These are phyloP conservation scores for Oscheius onirici DNA, from an alignment of 2,888 invertebrate species.

Conservation along the genomic window DNA sequence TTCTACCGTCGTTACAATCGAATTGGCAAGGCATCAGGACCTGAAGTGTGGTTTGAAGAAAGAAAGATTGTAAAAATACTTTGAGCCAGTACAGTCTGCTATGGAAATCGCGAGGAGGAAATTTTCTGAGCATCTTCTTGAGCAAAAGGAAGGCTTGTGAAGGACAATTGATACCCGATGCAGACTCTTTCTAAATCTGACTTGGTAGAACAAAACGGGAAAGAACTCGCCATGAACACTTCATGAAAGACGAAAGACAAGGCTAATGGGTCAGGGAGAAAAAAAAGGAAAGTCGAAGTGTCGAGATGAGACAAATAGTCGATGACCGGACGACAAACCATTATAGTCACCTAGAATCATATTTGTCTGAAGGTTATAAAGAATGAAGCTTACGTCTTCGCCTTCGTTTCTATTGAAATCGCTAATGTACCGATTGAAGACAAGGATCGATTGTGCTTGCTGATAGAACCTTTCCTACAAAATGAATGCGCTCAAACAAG, in stretches of 20 bases:
- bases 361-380: not conserved
- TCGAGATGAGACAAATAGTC: not conserved
- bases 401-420: not conserved
- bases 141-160: not conserved
- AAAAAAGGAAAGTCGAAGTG: not conserved
- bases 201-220: not conserved
- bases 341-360: not conserved
- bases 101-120: not conserved
- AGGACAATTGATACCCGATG: not conserved
- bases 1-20: not conserved
- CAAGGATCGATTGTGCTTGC: not conserved
- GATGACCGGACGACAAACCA: not conserved
- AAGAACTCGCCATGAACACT: not conserved
- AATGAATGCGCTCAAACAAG: no score
- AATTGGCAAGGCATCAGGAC: no score
- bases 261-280: not conserved
- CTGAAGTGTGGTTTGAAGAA: not conserved
- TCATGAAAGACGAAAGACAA: conserved; percentile 13
- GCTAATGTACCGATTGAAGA: not conserved
- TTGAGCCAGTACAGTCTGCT: conserved; percentile 8
- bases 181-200: not conserved
- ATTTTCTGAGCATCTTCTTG: not conserved
- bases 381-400: no score
- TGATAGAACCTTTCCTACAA: not conserved
- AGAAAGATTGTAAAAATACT: not conserved